Evolutionary conservation across 1,140 invertebrate genomes (phyloP).

Genomic region (Micrasema longulum): DNA sequence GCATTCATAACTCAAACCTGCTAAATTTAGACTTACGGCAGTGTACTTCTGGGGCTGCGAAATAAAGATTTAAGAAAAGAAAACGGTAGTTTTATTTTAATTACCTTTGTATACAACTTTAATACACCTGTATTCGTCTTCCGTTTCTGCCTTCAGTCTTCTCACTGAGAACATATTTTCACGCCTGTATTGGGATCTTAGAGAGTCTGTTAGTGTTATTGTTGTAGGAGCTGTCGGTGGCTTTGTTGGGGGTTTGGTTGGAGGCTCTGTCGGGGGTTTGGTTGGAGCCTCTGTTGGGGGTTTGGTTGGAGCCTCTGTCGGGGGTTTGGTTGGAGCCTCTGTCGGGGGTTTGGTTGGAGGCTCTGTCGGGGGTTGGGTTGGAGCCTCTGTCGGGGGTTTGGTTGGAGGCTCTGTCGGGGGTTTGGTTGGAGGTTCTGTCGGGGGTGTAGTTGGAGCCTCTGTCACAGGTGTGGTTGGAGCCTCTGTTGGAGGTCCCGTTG

Average conservation of each 20-base stretch:
- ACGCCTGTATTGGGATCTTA: background rate
- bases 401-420: no score
- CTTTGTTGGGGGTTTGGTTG: background rate
- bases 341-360: background rate
- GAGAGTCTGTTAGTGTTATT: no score
- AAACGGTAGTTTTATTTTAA: no score
- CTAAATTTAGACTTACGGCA: no score
- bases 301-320: background rate
- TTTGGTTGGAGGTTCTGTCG: no score
- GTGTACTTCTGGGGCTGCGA: no score
- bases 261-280: background rate
- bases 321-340: background rate
- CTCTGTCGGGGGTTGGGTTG: background rate
- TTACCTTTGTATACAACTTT: conserved; percentile 23
- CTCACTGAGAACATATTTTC: background rate
- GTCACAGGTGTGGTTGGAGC: background rate
- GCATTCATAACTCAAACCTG: no score
- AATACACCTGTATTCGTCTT: background rate
- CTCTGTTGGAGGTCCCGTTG: no score
- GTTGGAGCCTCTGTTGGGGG: background rate
- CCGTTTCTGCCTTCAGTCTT: background rate
- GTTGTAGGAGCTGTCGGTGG: no score
- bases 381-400: no score
- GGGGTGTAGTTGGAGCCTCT: background rate
- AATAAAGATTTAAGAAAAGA: no score